A percentile compares a stretch with the other conserved stretches of the same genome.
Evolutionary conservation across 2,113 vertebrate species (phyloP).

Genomic region (Burhinus oedicnemus): DNA sequence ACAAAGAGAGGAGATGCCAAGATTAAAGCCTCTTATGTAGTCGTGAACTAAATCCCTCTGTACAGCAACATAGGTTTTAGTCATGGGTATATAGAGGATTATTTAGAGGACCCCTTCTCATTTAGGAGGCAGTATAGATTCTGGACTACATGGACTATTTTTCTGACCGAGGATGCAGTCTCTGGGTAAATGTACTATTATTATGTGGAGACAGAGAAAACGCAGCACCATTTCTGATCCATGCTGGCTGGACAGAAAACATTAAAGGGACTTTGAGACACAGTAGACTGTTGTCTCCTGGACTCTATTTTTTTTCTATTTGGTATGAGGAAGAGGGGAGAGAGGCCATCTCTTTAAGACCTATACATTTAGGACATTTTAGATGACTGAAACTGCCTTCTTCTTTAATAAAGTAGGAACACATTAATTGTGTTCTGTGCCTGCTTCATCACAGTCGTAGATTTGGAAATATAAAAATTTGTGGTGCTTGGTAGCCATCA

Average conservation of each 20-base stretch:
- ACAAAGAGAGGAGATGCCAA: not conserved
- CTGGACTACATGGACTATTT: not conserved
- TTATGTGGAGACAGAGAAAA: not conserved
- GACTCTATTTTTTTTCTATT: not conserved
- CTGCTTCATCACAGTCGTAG: not conserved
- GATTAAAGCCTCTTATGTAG: not conserved
- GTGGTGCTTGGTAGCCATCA: not conserved
- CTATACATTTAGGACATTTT: not conserved
- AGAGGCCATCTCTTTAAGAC: not conserved
- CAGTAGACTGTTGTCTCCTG: not conserved
- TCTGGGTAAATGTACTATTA: not conserved
- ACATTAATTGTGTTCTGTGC: not conserved
- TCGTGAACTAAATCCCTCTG: not conserved
- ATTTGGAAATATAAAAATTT: conserved; percentile 17
- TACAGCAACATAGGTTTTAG: not conserved
- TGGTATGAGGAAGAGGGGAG: not conserved
- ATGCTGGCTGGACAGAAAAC: not conserved
- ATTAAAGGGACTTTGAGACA: not conserved
- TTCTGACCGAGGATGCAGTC: not conserved
- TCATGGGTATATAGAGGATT: not conserved
- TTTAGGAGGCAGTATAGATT: not conserved
- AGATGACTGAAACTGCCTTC: not conserved
- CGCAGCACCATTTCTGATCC: not conserved
- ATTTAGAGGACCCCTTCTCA: not conserved
- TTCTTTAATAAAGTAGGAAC: not conserved